Base-by-base conservation (phyloP, 2,113 vertebrate species). In the Sinocyclocheilus rhinocerous region DNA sequence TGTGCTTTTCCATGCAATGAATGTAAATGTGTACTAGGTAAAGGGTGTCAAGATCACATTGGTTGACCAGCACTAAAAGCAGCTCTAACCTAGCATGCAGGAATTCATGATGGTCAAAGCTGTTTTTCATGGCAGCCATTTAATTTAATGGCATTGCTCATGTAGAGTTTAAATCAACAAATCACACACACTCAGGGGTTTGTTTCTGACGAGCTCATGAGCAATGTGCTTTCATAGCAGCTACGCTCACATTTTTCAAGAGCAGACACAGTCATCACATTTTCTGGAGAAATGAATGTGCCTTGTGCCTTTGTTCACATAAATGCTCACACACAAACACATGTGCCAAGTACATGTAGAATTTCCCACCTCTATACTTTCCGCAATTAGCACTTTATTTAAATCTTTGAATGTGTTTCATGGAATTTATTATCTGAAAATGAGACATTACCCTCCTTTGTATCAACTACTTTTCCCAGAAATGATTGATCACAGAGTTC, bases 401-500 rank as follows among this genome's bases (percentile, higher is more conserved):
- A 57, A 52, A 55, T 52, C 45, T 59, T 59, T 59, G 2, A 76
- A 79, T 79, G 48, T 10, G 55, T 63, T 61, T 45, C 78, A 33
- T 8, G 45, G 72, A 75, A 45, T 75, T 22, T 59, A n/a, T 59
- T 59, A 36, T 59, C 52, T 59, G 76, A 59, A 78, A 78, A 78
- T 78, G 52, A 78, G 52, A 59, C 18, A 36, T 59, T 22, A 36
- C 18, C 26, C 26, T 22, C 3, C 18, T 36, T 42, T 42, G 22
- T 42, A 80, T 80, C 77, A 80, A 42, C 42, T 61, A 80, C 77
- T 61, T 6, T 80, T 80, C 77, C 77, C 57, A 63, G 77, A 80
- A 80, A 42, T 63, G 33, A 39, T 13, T 79, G 22, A 42, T 76
- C 33, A 80, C 20, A 42, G 22, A 80, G 77, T 63, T 59, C 57